Percentiles rank a stretch among this genome's conserved stretches.
phyloP scores from a whole-genome alignment of 2,888 invertebrate species.

The Dicyrtomina minuta region DNA sequence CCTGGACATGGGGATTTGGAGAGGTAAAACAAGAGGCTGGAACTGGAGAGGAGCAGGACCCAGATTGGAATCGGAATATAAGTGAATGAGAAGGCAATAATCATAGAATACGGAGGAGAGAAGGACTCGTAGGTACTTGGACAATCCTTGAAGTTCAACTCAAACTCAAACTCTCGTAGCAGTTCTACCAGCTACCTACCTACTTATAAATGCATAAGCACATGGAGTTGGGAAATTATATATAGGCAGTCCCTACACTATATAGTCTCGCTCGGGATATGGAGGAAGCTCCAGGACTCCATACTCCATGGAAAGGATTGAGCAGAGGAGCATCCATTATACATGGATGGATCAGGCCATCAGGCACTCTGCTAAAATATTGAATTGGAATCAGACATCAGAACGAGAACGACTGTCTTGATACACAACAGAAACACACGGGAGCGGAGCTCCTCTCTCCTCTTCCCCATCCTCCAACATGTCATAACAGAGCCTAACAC shows the following conservation, averaged over 20 bases:
- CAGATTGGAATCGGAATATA: not conserved
- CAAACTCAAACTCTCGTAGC: no score
- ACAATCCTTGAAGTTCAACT: no score
- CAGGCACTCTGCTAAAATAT: conserved; percentile 30
- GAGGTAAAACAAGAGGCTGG: not conserved
- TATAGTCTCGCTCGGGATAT: no score
- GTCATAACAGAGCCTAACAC: not conserved
- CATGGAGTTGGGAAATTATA: not conserved
- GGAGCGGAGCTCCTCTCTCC: not conserved
- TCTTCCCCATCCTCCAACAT: not conserved
- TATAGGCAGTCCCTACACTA: no score
- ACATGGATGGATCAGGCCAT: conserved; percentile 31
- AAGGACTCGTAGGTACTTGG: no score
- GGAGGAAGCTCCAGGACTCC: no score
- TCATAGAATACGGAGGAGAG: no score
- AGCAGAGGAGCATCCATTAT: conserved; percentile 21
- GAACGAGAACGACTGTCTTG: conserved; percentile 21
- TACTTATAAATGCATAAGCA: conserved; percentile 29
- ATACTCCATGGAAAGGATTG: conserved; percentile 20
- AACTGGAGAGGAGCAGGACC: not conserved
- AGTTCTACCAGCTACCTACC: conserved; percentile 1
- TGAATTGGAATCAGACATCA: conserved; percentile 33
- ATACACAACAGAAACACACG: not conserved
- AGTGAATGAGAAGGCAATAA: not conserved
- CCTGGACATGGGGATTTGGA: no score